Percentiles rank a stretch among this genome's conserved stretches.
Conservation (phyloP, 2,888 invertebrate species). For the Coecobrya sp. region DNA sequence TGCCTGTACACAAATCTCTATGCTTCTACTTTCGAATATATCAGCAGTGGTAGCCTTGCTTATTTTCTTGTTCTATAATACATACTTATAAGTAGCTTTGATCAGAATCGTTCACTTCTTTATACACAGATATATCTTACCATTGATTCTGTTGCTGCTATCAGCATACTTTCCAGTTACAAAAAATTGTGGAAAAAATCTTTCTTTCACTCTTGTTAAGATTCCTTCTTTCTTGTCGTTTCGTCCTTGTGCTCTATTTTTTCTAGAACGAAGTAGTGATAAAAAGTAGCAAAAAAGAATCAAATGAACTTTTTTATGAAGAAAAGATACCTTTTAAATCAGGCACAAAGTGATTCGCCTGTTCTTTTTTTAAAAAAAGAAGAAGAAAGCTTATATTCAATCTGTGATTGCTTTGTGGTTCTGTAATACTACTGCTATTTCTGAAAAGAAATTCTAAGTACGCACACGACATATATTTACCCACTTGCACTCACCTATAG, state of each 20-base stretch:
- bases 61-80: not conserved
- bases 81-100: slow-evolving; percentile 51
- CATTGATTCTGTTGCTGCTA: slow-evolving; percentile 27
- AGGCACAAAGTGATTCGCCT: not conserved
- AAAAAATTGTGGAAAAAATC: slow-evolving; percentile 47
- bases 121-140: slow-evolving; percentile 2
- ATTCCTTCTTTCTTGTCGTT: slow-evolving; percentile 59
- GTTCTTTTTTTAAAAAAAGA: not conserved
- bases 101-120: slow-evolving; percentile 55
- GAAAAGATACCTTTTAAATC: slow-evolving; percentile 71
- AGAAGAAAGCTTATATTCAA: slow-evolving; percentile 36
- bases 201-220: slow-evolving; percentile 42
- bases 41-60: not conserved
- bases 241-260: slow-evolving; percentile 65
- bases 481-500: not conserved
- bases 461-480: not conserved
- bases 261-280: not conserved
- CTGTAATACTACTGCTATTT: not conserved
- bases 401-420: slow-evolving; percentile 57
- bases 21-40: not conserved
- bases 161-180: slow-evolving; percentile 57
- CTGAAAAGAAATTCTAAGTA: slow-evolving; percentile 16
- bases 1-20: not conserved
- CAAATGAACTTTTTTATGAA: slow-evolving; percentile 46
- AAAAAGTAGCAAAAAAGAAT: slow-evolving; percentile 46